Evolutionary conservation across 2,888 invertebrate species (phyloP).

Genomic region (Tolmerus cingulatus): DNA sequence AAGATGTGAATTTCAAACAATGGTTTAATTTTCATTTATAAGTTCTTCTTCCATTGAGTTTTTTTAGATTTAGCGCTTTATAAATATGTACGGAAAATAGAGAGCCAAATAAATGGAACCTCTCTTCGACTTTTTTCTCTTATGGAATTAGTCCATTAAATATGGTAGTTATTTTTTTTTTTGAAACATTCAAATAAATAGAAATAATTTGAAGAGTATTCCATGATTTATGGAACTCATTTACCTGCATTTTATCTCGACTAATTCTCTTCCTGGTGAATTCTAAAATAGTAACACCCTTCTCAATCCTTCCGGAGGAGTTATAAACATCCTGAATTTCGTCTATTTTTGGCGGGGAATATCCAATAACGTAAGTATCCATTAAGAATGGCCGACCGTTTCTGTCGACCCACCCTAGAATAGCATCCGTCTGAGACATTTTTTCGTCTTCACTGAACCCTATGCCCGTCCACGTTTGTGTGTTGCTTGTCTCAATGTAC

Average conservation of each 20-base stretch:
- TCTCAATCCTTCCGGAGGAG: conserved; percentile 72
- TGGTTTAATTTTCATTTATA: too few relatives aligned
- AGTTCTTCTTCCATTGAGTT: too few relatives aligned
- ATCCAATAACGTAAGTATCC: conserved; percentile 88
- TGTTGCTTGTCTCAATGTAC: conserved; percentile 79
- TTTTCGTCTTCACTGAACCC: conserved; percentile 84
- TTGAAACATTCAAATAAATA: too few relatives aligned
- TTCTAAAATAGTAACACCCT: conserved; percentile 79
- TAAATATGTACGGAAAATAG: too few relatives aligned
- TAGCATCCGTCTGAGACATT: conserved; percentile 89
- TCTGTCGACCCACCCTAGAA: conserved; percentile 86
- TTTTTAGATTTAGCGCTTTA: too few relatives aligned
- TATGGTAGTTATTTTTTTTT: too few relatives aligned
- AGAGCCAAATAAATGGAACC: too few relatives aligned
- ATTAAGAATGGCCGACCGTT: conserved; percentile 82
- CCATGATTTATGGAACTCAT: background rate
- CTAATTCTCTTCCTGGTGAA: conserved; percentile 82
- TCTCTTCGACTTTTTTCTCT: too few relatives aligned
- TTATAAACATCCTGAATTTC: conserved; percentile 76
- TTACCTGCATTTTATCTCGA: conserved; percentile 67
- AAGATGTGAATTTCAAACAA: too few relatives aligned
- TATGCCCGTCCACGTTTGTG: conserved; percentile 88
- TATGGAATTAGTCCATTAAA: too few relatives aligned
- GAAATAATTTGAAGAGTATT: background rate
- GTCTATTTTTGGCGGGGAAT: conserved; percentile 78